Conservation (phyloP, 2,888 invertebrate genomes). For the Standfussiana lucernea region DNA sequence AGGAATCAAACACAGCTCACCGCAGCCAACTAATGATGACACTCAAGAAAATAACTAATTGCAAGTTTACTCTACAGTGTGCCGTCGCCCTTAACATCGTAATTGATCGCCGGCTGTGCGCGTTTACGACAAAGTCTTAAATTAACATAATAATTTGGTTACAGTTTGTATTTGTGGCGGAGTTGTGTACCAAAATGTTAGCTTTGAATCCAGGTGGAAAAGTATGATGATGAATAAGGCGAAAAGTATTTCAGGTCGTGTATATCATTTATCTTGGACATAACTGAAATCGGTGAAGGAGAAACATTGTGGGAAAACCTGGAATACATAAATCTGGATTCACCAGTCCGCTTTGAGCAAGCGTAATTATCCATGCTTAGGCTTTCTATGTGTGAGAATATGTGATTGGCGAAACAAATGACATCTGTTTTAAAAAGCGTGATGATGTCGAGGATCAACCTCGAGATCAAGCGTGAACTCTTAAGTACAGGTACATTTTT, state of each 20-base stretch:
- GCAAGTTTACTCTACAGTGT: slow-evolving; percentile 3
- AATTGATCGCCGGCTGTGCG: slow-evolving; percentile 69
- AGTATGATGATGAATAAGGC: neutral
- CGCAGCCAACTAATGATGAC: neutral
- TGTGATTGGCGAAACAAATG: too few species aligned
- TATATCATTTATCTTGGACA: neutral
- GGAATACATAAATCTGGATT: neutral
- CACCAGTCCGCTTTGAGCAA: neutral
- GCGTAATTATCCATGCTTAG: neutral
- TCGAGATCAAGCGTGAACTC: too few species aligned
- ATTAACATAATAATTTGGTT: slow-evolving; percentile 74
- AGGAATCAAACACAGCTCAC: neutral
- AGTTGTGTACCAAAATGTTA: slow-evolving; percentile 14
- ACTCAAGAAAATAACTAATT: neutral
- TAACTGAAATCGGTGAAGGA: neutral
- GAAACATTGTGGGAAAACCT: neutral
- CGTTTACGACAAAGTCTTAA: slow-evolving; percentile 67
- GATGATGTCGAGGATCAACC: too few species aligned
- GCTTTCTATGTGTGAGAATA: neutral
- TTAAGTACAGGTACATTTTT: neutral
- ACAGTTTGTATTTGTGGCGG: slow-evolving; percentile 58
- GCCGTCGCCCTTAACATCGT: slow-evolving; percentile 55
- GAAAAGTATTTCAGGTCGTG: neutral
- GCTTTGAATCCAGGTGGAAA: neutral
- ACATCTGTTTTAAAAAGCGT: too few species aligned